Percentiles rank a stretch among this genome's conserved stretches.
phyloP scores from a whole-genome alignment of 1,140 invertebrate species.

The Drosophila mojavensis region DNA sequence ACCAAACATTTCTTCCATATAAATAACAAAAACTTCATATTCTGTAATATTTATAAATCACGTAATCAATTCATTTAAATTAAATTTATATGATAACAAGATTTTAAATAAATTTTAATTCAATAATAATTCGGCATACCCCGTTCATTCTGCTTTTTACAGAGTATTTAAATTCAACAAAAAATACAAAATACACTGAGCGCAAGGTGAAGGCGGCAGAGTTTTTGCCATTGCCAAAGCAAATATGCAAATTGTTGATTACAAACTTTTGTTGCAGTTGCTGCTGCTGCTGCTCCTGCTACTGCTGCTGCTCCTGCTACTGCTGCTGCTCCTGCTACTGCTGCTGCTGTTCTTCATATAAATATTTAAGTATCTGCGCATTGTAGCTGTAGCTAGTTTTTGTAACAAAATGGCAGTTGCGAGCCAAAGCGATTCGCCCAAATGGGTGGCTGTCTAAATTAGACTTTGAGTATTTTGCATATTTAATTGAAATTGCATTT shows the following conservation, averaged over 20 bases:
- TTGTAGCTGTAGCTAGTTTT: constrained; percentile 58
- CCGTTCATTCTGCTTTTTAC: background rate
- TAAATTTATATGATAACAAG: too few species aligned
- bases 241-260: constrained; percentile 83
- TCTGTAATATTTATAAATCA: too few species aligned
- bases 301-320: constrained; percentile 31
- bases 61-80: too few species aligned
- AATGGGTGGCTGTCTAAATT: constrained; percentile 74
- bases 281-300: constrained; percentile 22
- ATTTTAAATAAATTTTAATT: too few species aligned
- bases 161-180: constrained; percentile 11
- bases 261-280: constrained; percentile 72
- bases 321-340: constrained; percentile 1
- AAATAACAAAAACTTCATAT: too few species aligned
- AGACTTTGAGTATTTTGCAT: constrained; percentile 83
- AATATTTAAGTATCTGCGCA: constrained; percentile 80
- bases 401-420: constrained; percentile 40
- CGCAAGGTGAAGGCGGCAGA: constrained; percentile 70
- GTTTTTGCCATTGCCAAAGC: constrained; percentile 72
- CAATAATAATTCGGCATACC: background rate
- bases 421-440: constrained; percentile 13
- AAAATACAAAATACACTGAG: constrained; percentile 52
- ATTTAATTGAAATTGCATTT: constrained; percentile 83
- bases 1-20: too few species aligned
- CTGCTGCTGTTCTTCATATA: constrained; percentile 59